Conservation (phyloP, 2,888 invertebrate species). For the Miltochrista miniata region DNA sequence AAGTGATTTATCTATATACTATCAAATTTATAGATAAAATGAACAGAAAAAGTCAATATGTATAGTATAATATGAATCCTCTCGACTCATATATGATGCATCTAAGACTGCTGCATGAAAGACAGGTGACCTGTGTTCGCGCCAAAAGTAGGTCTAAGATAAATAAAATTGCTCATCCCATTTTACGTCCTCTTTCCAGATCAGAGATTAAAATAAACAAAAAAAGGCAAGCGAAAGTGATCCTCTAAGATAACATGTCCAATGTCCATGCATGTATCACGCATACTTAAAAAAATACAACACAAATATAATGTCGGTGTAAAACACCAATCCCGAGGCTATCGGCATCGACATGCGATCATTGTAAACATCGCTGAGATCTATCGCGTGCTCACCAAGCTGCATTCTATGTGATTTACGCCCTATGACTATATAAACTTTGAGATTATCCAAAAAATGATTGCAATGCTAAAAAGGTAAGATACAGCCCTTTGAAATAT, state of each 20-base stretch:
- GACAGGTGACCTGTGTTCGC: no score
- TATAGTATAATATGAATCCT: no score
- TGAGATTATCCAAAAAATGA: not conserved
- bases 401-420: slow-evolving; percentile 4
- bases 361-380: slow-evolving; percentile 21
- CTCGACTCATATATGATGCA: no score
- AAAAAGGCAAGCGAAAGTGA: slow-evolving; percentile 6
- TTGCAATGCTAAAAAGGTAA: not conserved
- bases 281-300: slow-evolving; percentile 18
- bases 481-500: no score
- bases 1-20: no score
- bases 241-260: slow-evolving; percentile 1
- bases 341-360: slow-evolving; percentile 27
- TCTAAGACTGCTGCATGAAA: no score
- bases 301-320: slow-evolving; percentile 33
- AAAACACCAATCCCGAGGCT: slow-evolving; percentile 31
- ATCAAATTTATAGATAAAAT: no score
- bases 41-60: no score
- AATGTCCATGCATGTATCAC: slow-evolving; percentile 4
- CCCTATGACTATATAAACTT: not conserved
- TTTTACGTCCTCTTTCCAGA: no score
- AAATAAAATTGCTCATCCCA: no score
- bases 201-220: not conserved
- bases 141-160: no score
- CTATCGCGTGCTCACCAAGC: slow-evolving; percentile 31